A percentile compares a stretch with the other conserved stretches of the same genome.
phyloP scores from a whole-genome alignment of 1,140 invertebrate species.

The Arion vulgaris region DNA sequence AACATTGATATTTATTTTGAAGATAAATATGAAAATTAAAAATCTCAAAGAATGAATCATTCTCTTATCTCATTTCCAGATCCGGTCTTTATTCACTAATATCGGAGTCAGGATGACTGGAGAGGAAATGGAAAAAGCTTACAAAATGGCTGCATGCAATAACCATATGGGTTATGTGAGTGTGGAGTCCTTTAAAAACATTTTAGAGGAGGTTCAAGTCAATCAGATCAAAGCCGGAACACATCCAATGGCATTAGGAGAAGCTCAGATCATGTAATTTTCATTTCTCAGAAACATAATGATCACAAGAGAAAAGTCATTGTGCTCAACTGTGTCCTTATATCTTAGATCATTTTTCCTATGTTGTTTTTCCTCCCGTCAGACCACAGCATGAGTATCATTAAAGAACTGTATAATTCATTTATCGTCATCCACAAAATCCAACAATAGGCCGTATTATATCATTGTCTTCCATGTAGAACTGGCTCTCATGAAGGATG shows the following conservation, averaged over 20 bases:
- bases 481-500: too few relatives aligned
- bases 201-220: constrained; percentile 63
- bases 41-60: too few relatives aligned
- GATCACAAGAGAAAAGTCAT: neutral
- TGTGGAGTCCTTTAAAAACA: constrained; percentile 67
- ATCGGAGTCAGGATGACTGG: constrained; percentile 67
- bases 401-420: too few relatives aligned
- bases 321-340: too few relatives aligned
- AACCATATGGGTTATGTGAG: constrained; percentile 69
- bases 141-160: constrained; percentile 55
- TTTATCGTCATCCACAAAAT: too few relatives aligned
- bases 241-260: constrained; percentile 57
- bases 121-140: constrained; percentile 63
- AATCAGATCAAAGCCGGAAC: constrained; percentile 47
- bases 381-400: too few relatives aligned
- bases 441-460: too few relatives aligned
- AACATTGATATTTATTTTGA: too few relatives aligned
- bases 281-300: neutral
- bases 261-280: neutral
- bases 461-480: too few relatives aligned
- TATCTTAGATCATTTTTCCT: too few relatives aligned
- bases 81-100: constrained; percentile 63
- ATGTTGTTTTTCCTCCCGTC: too few relatives aligned
- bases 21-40: too few relatives aligned
- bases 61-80: constrained; percentile 49